Base-by-base conservation (phyloP, 2,113 vertebrate genomes). In the Stomatorhinus ivindoensis region DNA sequence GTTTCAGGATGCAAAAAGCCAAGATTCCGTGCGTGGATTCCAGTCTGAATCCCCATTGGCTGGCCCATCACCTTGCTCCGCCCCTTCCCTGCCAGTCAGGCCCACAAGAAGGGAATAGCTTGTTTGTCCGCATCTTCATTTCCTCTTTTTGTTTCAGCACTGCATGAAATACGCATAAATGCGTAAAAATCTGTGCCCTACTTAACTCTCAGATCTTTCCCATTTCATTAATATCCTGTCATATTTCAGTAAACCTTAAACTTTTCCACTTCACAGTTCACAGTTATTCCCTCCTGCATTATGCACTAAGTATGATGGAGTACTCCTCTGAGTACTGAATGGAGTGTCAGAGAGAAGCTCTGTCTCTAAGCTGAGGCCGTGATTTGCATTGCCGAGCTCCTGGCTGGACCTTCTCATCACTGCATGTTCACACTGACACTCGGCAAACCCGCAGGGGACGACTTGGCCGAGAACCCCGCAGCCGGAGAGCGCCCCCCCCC, bases 341-440 rank as follows among this genome's bases (percentile, higher is more conserved):
- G 94, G 99, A 98, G 92, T 97, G 97, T 2, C 98, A 89, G 98
- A 97, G 90, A 88, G 50, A 92, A 76, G 15, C 69, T 35, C 69
- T 31, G 47, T 84, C 21, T n/a, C 47, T 4, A 13, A 0, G 83
- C 24, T 47, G 44, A 24, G 24, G 21, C 24, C 11, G 44, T 13
- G 21, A 48, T n/a, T 27, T 48, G 9, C 47, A 48, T 85, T 13
- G 46, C 69, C 19, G 69, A 47, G 21, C 83, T n/a, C 46, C 21
- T 50, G 44, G 44, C 21, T 8, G 35, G 80, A 17, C 17, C 42
- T 47, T 9, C 44, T 83, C 39, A 83, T 24, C 80, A 24, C 44
- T 7, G 7, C 17, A 1, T 3, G 80, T 39, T 76, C 31, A 17
- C 69, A 7, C 15, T 76, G 69, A 19, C 69, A 6, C 31, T 80